Percentiles rank a stretch among this genome's conserved stretches.
These are phyloP conservation scores for Sigmodon hispidus DNA, from an alignment of 2,113 vertebrate genomes.

Conservation along the genomic window DNA sequence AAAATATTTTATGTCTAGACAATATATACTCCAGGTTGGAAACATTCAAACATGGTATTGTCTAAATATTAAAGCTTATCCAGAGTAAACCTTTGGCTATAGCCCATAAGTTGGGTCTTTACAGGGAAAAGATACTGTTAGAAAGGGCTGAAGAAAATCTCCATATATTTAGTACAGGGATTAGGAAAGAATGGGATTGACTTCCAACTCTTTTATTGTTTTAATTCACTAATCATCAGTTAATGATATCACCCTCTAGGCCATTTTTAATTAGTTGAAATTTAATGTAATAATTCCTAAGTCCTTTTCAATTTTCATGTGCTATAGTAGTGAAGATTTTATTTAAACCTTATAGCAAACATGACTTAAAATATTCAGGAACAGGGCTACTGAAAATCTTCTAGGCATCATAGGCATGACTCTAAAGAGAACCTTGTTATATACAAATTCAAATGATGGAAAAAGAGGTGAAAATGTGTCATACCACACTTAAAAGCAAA, in stretches of 20 bases:
- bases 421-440: background rate
- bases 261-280: slow-evolving; percentile 27
- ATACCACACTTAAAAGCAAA: background rate
- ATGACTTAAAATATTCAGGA: background rate
- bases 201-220: background rate
- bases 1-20: slow-evolving; percentile 84
- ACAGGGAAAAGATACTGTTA: slow-evolving; percentile 61
- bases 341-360: background rate
- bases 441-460: background rate
- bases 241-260: background rate
- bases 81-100: slow-evolving; percentile 80
- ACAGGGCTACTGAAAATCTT: background rate
- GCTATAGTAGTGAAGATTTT: slow-evolving; percentile 16
- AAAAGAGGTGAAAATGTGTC: background rate
- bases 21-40: slow-evolving; percentile 82
- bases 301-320: slow-evolving; percentile 38
- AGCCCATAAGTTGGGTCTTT: slow-evolving; percentile 67
- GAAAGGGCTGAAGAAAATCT: slow-evolving; percentile 49
- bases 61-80: slow-evolving; percentile 74
- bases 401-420: background rate
- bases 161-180: slow-evolving; percentile 17
- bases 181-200: background rate
- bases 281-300: background rate
- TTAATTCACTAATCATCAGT: background rate
- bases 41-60: slow-evolving; percentile 83